Base-by-base conservation (phyloP, 2,888 invertebrate genomes). In the Rhogogaster chlorosoma region DNA sequence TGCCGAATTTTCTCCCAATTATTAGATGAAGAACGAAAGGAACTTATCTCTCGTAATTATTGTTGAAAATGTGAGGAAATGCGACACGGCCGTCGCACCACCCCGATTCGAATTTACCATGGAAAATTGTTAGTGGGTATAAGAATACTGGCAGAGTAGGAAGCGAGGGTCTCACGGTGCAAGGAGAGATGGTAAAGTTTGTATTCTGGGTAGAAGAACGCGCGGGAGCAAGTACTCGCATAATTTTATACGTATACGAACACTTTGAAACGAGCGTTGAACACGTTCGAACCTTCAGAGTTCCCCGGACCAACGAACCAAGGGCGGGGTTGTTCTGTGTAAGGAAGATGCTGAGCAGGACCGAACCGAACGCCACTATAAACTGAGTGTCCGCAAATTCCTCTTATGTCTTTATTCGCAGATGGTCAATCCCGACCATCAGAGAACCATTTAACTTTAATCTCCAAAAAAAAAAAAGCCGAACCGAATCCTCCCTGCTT, bases 321-420 rank as follows among this genome's bases (percentile, higher is more conserved):
- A 80, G 80, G 80, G 61, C 61, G 80, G 80, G 80, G 80, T 80
- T 80, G 80, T 80, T 80, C 38, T 61, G 22, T 80, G 45, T 64
- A 70, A 83, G 83, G 53, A 67, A 70, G 83, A 83, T 70, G 67
- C 83, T 57, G 45, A 67, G 9, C 29, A 12, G 67, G 29, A 45
- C 18, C 45, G 42, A 57, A 45, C 18, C 45, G 42, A 57, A 29
- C 67, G 45, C 67, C 45, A n/a, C 22, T 32, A 83, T 29, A 26
- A 70, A 83, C 83, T 67, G 83, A 67, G 83, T 83, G 83, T 83
- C 83, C 67, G 26, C 29, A n/a, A 83, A 67, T 42, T 67, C 61
- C 22, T 32, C 49, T 45, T 45, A 45, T 15, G 18, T 67, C 67
- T 32, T 32, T 4, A 67, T 32, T 32, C 67, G 18, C 15, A 67